Evolutionary conservation across 2,797 vertebrate genomes (phyloP), one percentile per base, ranked within the genome.

Genomic region (Eremophila alpestris): DNA sequence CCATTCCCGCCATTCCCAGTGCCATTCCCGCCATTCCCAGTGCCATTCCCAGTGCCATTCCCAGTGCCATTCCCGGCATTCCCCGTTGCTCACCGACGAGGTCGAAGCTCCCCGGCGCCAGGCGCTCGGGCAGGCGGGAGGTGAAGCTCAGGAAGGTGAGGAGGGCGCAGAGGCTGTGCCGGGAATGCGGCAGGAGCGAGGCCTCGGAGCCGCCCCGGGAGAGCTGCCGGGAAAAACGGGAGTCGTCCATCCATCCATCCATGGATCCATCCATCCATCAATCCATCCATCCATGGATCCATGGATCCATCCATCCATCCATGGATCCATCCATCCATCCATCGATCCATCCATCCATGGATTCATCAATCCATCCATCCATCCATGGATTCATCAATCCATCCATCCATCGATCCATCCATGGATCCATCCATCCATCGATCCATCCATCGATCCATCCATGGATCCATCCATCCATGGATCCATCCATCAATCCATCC

Each of bases 51-150:
- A 36, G 36, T 36, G 38, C 38, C 38, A 38, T 38, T 38, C 38
- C 38, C 38, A 38, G 36, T 38, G 36, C 43, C 4, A 24, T 16
- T 32, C 62, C 62, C 7, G 1, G 22, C 2, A 14, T 17, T 59
- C 38, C 62, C 5, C 0, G 34, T 20, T 1, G 4, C 94, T 90
- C 30, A 99, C 99, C 99, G 0, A 99, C 97, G 56, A 98, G 98
- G 97, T 99, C 99, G 1, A 99, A 99, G 96, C 98, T 95, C 19
- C 99, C 99, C 0, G 99, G 99, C 1, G 99, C 99, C 59, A 99
- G 98, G 36, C 99, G 97, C 97, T 99, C 99, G 0, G 99, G 99
- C 68, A 99, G 96, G 85, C 98, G 99, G 5, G 98, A 98, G 7
- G 98, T 98, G 75, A 99, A 99, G 83, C 99, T 94, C 89, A 99